Conservation (phyloP, 2,888 invertebrate species). For the Syrista parreyssii region DNA sequence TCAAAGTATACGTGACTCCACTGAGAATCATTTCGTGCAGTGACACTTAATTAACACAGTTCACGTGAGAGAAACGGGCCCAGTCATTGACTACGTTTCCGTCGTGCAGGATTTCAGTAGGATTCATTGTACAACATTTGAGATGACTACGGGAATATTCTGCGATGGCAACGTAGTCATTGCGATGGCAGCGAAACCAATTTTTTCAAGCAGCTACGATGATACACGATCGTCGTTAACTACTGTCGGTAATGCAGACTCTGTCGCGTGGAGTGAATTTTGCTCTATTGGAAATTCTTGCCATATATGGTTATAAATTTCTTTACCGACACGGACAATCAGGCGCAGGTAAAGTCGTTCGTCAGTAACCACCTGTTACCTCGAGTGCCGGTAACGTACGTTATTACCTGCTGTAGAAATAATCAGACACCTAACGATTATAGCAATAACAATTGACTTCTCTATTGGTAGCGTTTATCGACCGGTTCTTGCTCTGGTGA, state of each 20-base stretch:
- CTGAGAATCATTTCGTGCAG: neutral
- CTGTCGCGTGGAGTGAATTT: no score
- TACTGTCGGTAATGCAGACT: neutral
- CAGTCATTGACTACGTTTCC: neutral
- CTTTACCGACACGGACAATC: conserved; percentile 15
- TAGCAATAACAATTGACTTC: neutral
- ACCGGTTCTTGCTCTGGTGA: neutral
- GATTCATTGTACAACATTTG: no score
- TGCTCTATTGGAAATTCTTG: neutral
- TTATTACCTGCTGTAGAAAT: neutral
- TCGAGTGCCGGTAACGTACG: neutral
- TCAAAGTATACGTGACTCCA: neutral
- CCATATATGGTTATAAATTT: conserved; percentile 15
- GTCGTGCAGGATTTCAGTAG: no score
- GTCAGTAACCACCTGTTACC: neutral
- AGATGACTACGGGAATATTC: no score
- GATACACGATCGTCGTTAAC: neutral
- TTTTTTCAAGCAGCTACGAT: no score
- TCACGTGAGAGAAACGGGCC: neutral
- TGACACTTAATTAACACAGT: neutral
- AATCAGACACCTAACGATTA: neutral
- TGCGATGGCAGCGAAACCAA: no score
- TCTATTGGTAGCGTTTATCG: neutral
- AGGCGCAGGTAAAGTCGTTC: conserved; percentile 6
- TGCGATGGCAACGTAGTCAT: no score